Conservation (phyloP, 2,888 invertebrate species). For the Melinaea marsaeus region DNA sequence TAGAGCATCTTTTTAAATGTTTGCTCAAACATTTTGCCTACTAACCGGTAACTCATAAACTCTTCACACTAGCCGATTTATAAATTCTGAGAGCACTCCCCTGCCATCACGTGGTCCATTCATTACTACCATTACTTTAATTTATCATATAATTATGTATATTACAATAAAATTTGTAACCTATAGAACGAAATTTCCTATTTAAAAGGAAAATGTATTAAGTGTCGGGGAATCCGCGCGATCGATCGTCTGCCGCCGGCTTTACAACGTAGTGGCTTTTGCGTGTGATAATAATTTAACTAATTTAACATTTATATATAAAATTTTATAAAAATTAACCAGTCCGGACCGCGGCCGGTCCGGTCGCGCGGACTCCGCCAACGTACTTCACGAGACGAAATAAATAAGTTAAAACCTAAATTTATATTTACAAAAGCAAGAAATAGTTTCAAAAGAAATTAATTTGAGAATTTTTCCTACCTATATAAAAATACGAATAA, state of each 20-base stretch:
- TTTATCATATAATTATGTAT: slow-evolving; percentile 58
- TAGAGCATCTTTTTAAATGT: slow-evolving; percentile 75
- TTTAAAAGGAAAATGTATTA: slow-evolving; percentile 50
- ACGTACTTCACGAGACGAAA: slow-evolving; percentile 51
- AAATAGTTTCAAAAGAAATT: slow-evolving; percentile 64
- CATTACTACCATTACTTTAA: slow-evolving; percentile 61
- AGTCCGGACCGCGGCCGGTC: slow-evolving; percentile 8
- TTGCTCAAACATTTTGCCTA: slow-evolving; percentile 72
- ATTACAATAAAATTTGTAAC: slow-evolving; percentile 77
- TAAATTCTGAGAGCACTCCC: slow-evolving; percentile 71
- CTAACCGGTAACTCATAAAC: slow-evolving; percentile 68
- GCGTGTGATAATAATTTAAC: slow-evolving; percentile 29
- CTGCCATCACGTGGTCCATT: slow-evolving; percentile 71
- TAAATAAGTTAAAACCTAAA: slow-evolving; percentile 73
- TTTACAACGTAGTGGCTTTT: slow-evolving; percentile 9
- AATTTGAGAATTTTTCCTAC: slow-evolving; percentile 67
- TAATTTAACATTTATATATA: slow-evolving; percentile 16
- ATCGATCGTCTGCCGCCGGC: slow-evolving; percentile 14
- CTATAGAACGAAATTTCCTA: slow-evolving; percentile 75
- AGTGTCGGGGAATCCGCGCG: slow-evolving; percentile 39
- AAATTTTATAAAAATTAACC: slow-evolving; percentile 12
- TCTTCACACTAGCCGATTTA: slow-evolving; percentile 65
- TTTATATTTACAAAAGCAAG: slow-evolving; percentile 75
- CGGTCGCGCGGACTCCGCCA: slow-evolving; percentile 37
- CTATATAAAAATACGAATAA: slow-evolving; percentile 70